Evolutionary conservation across 2,113 vertebrate species (phyloP).

Genomic region (Sciurus niger): DNA sequence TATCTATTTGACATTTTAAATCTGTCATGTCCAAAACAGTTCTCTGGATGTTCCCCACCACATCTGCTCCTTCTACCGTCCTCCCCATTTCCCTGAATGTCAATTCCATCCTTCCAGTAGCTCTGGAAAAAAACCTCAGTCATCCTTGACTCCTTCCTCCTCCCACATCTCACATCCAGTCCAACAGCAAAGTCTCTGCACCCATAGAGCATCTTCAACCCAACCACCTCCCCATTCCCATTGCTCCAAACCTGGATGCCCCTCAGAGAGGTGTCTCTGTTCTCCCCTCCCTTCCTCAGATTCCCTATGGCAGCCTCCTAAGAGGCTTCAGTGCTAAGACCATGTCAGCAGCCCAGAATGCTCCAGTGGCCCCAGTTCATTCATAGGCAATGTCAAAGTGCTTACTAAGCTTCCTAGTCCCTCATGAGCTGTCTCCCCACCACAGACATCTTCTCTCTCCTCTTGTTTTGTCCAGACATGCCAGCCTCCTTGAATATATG

Average conservation of each 20-base stretch:
- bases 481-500: background rate
- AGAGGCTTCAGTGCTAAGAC: background rate
- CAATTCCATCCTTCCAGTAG: background rate
- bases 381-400: background rate
- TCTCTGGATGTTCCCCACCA: background rate
- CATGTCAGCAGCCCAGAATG: background rate
- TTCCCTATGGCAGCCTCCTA: background rate
- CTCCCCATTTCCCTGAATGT: background rate
- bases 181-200: background rate
- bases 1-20: background rate
- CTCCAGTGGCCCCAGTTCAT: background rate
- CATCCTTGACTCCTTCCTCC: background rate
- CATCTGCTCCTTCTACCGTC: background rate
- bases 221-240: background rate
- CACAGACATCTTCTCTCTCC: background rate
- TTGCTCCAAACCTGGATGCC: background rate
- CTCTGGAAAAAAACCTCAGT: background rate
- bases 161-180: background rate
- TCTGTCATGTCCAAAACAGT: background rate
- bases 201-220: background rate
- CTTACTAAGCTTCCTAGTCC: background rate
- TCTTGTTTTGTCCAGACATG: background rate
- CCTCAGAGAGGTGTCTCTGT: background rate
- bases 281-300: background rate
- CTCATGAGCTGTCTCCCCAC: too few species aligned